Conservation (phyloP, 2,113 vertebrate genomes). For the Zosterops japonicus region DNA sequence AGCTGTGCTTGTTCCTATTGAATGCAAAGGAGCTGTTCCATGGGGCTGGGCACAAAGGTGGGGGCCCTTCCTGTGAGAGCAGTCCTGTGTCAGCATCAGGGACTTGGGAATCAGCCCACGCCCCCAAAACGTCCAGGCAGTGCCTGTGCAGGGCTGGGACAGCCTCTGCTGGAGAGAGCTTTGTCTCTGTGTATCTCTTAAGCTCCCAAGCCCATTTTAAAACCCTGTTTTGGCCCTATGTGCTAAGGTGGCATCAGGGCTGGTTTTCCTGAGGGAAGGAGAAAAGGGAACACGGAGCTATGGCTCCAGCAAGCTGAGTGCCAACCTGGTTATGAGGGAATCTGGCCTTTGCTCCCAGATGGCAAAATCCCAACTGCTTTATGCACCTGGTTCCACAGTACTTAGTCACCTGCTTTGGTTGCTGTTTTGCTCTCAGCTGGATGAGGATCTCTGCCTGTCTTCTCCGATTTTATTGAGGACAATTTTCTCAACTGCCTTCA, state of each 20-base stretch:
- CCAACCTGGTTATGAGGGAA: neutral
- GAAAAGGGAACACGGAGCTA: accelerated
- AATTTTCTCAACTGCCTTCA: neutral
- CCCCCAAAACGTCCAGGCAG: accelerated
- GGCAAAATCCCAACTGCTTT: neutral
- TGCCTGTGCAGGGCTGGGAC: neutral
- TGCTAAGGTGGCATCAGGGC: neutral
- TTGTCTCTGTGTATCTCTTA: accelerated
- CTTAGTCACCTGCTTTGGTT: neutral
- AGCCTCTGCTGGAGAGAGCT: neutral
- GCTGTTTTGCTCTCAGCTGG: neutral
- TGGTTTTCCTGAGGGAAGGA: neutral
- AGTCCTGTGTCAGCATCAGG: neutral
- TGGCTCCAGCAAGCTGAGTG: neutral
- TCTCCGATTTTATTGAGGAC: neutral
- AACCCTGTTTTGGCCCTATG: neutral
- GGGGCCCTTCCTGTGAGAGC: neutral
- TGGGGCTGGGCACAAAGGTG: neutral
- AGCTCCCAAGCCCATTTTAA: neutral
- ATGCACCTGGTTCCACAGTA: neutral
- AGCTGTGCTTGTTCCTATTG: neutral
- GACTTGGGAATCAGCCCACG: accelerated
- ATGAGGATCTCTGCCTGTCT: neutral
- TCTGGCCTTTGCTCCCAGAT: neutral
- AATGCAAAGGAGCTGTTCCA: neutral